phyloP scores from a whole-genome alignment of 2,797 vertebrate genomes.

The Enteromius radiatus region DNA sequence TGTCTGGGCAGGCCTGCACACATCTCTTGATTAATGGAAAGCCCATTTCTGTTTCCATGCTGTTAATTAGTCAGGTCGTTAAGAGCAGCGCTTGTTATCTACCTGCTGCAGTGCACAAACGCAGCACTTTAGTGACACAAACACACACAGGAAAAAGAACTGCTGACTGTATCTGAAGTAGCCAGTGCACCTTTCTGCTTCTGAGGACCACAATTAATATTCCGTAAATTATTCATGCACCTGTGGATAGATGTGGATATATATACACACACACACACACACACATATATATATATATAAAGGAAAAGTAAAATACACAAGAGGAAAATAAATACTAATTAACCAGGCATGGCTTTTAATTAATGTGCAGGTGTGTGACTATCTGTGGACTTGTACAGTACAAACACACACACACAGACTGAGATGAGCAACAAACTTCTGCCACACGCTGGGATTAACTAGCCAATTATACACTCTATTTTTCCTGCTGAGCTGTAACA shows the following conservation, averaged over 20 bases:
- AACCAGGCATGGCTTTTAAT: constrained; percentile 65
- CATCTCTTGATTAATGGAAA: constrained; percentile 82
- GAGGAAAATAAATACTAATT: constrained; percentile 61
- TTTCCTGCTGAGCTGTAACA: constrained; percentile 72
- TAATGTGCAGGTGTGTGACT: constrained; percentile 61
- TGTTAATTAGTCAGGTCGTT: constrained; percentile 84
- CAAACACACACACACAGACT: constrained; percentile 52
- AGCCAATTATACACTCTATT: constrained; percentile 66
- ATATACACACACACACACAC: too few species aligned
- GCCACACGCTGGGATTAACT: constrained; percentile 67
- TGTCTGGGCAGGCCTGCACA: constrained; percentile 83
- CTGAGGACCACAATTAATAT: constrained; percentile 78
- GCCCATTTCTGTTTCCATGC: constrained; percentile 81
- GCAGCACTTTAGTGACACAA: constrained; percentile 60
- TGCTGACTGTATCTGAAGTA: constrained; percentile 82
- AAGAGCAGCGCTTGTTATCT: constrained; percentile 80
- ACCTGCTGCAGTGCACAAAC: constrained; percentile 65
- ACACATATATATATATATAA: too few species aligned
- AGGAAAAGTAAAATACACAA: constrained; percentile 58
- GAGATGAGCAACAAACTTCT: constrained; percentile 63
- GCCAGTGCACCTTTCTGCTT: constrained; percentile 72
- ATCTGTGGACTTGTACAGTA: constrained; percentile 59
- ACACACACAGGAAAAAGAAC: constrained; percentile 69
- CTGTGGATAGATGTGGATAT: constrained; percentile 66
- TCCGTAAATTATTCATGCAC: constrained; percentile 69